Evolutionary conservation across 1,140 invertebrate genomes (phyloP), one percentile per base, ranked within the genome.

Genomic region (Contarinia nasturtii): DNA sequence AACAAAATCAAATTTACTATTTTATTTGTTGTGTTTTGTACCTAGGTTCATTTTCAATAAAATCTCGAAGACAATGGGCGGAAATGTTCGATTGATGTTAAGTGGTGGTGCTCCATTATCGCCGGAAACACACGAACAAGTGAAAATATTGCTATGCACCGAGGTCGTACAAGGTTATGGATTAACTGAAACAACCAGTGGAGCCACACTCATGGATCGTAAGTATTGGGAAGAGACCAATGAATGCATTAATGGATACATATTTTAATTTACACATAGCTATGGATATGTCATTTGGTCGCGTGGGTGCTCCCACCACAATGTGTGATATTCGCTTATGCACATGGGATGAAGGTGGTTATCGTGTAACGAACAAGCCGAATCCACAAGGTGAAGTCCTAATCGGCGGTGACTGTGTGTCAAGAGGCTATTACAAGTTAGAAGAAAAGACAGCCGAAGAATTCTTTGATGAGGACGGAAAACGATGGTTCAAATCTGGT

Each of bases 311-410:
- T 44, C 90, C 94, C 8, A 74, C 90, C 45, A 80, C 81, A 4
- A 81, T 86, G 50, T 83, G 80, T 59, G 82, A 94, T 59, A 79
- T 98, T 52, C 74, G 75, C 54, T 72, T 98, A 36, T 77, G 87
- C 41, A 85, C 91, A 68, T 98, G 94, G 94, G 80, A 86, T 55
- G 95, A 98, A 71, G 93, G 90, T 60, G 77, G 82, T 58, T 98
- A 98, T 67, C 73, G 77, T 48, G 77, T 87, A 10, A 81, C 74
- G 7, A 94, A 98, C 68, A 82, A 81, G 55, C 91, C 91, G 0
- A 77, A 80, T 71, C 92, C 94, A 2, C 70, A 78, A 54, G 91
- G 91, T 17, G 94, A 99, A 70, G 81, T 99, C 46, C 65, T 94
- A 15, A 80, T 99, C 53, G 90, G 86, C 12, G 93, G 93, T 17